phyloP scores from a whole-genome alignment of 2,797 vertebrate genomes.

The Acanthornis magna region DNA sequence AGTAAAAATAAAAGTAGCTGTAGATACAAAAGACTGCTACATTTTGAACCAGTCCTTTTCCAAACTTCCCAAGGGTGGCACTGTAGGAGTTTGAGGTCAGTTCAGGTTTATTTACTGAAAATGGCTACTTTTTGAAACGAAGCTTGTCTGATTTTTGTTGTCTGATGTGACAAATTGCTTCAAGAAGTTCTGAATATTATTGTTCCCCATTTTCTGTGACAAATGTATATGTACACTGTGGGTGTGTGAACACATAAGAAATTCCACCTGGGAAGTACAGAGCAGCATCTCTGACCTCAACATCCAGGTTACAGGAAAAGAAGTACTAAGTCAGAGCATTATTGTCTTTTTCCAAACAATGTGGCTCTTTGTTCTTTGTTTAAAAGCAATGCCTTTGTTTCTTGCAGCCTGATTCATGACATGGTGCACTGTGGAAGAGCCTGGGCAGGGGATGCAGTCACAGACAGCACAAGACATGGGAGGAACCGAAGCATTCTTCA shows the following conservation, averaged over 20 bases:
- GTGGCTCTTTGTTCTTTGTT: background rate
- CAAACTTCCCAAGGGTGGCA: background rate
- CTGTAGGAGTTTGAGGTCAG: background rate
- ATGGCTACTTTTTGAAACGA: background rate
- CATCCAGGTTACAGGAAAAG: background rate
- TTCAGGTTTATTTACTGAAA: conserved; percentile 4
- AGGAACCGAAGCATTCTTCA: conserved; percentile 65
- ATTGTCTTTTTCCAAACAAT: background rate
- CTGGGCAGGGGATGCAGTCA: conserved; percentile 30
- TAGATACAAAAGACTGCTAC: background rate
- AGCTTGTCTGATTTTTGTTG: background rate
- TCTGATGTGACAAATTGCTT: background rate
- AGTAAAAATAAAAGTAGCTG: conserved; percentile 12
- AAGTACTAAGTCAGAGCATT: background rate
- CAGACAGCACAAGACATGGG: conserved; percentile 39
- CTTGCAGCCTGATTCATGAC: background rate
- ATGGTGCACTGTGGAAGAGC: background rate
- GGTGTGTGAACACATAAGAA: background rate
- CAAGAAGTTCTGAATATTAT: background rate
- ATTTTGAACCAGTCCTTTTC: background rate
- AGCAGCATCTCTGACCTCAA: background rate
- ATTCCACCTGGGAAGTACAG: background rate
- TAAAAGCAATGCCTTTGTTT: background rate
- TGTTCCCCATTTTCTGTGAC: background rate
- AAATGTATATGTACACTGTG: background rate